Base-by-base conservation (phyloP, 1,140 invertebrate genomes). In the Pogonus chalceus region DNA sequence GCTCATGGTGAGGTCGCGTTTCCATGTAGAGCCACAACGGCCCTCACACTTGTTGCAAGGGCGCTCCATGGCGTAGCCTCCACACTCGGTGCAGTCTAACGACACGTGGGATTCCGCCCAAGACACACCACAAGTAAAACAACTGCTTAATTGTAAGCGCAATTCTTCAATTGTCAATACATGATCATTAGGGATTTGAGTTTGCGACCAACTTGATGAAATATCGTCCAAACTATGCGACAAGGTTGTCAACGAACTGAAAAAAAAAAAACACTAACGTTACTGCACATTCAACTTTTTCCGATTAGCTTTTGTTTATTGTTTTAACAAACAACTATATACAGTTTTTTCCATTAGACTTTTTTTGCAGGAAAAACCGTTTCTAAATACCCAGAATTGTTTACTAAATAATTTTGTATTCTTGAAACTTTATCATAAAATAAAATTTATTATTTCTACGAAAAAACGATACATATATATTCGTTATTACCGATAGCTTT, bases 41-140 rank as follows among this genome's bases (percentile, higher is more conserved):
- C 87, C 88, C 55, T 87, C 81, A 68, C 88, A 91, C 0, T 81
- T 68, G 12, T 83, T 84, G 63, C 88, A 91, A 2, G 87, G 85
- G 58, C 88, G 73, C 55, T 81, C 74, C 57, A 90, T 70, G 23
- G 85, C 83, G 62, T 88, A 90, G 46, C 87, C 88, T 31, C 87
- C 88, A 67, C 88, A 91, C 68, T 91, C 88, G 24, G 76, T 74
- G 69, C 88, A 91, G 65, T 88, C 87, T 7, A 88, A 68, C 2
- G 85, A 87, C 14, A 88, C 83, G 62, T 90, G 86, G 54, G 85
- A 79, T 60, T 89, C 83, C 58, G 77, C 79, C 88, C 88, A 91
- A 60, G 82, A 85, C 2, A 90, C 85, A 20, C 87, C 87, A 70
- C 88, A 91, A 69, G 82, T 84, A 66, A 86, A 87, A 65, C 85